Percentiles rank a stretch among this genome's conserved stretches.
Evolutionary conservation across 92 coral and sea anemone genomes (phyloP).

Genomic region (Siderastrea siderea): DNA sequence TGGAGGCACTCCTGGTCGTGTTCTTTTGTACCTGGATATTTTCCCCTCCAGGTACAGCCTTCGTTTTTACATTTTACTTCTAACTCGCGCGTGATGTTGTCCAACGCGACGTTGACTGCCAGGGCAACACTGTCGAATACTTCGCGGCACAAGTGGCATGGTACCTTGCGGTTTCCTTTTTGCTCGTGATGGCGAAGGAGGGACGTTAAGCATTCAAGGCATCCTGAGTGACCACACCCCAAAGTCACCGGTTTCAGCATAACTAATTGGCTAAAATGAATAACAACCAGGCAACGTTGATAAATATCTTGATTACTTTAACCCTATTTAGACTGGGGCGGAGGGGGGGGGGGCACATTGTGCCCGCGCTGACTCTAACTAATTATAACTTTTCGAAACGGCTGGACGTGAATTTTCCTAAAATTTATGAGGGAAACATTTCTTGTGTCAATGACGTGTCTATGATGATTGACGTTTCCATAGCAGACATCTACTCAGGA

Average conservation of each 20-base stretch:
- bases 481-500: too few species aligned
- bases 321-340: too few species aligned
- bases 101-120: not conserved
- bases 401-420: too few species aligned
- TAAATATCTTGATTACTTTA: too few species aligned
- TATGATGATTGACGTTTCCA: too few species aligned
- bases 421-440: too few species aligned
- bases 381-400: too few species aligned
- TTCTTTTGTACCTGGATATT: not conserved
- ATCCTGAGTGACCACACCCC: conserved; percentile 10
- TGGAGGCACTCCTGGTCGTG: conserved; percentile 4
- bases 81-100: not conserved
- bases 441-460: too few species aligned
- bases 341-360: too few species aligned
- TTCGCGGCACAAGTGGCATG: conserved; percentile 1
- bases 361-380: too few species aligned
- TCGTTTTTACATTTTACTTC: conserved; percentile 7
- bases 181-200: not conserved
- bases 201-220: not conserved
- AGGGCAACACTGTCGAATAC: not conserved
- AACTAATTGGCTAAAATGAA: conserved; percentile 1
- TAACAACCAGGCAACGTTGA: too few species aligned
- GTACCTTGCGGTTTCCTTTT: not conserved
- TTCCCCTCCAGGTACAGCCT: conserved; percentile 9
- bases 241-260: conserved; percentile 16